Evolutionary conservation across 92 coral and sea anemone genomes (phyloP), one percentile per base, ranked within the genome.

Genomic region (Umimayanthus chanpuru): DNA sequence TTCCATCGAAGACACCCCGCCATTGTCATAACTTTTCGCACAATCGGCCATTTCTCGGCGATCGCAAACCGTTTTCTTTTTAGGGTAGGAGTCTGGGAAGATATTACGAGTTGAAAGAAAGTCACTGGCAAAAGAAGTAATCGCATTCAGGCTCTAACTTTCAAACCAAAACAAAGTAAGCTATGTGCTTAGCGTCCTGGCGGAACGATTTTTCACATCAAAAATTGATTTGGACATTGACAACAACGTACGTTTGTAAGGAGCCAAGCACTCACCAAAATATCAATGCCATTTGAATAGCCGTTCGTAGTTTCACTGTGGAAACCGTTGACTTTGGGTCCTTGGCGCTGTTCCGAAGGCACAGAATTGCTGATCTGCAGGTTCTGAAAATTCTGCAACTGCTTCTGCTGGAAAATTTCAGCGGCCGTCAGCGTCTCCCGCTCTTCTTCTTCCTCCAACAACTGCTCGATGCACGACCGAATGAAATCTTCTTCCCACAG

Each of bases 371-470:
- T 92, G 21, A 86, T 90, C 81, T 94, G 90, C 28, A 92, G 91
- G 92, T 86, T 95, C 86, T 94, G 91, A 5, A 92, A 82, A 91
- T 81, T 94, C 90, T 92, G 92, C 82, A 94, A 88, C 77, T 94
- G 91, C 85, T 97, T 95, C 86, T 93, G 97, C 92, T 90, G 93
- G 70, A 94, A 74, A 75, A 95, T 91, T 81, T 95, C 98, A n/a
- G 95, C 96, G 81, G 96, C 96, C 80, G 98, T 90, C 90, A 96
- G 85, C 82, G 98, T 95, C 84, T 97, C 99, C 53, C 98, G 92
- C 73, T 97, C 99, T 68, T 97, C 99, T 86, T 97, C 99, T 81
- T 97, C 99, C n/a, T 97, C 98, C 85, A 97, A 93, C 79, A 97
- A 91, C 86, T 97, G 99, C 84, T 97, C 99, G 80, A 97, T 97